Evolutionary conservation across 2,888 invertebrate genomes (phyloP), one percentile per base, ranked within the genome.

Genomic region (Drosophila subquinaria): DNA sequence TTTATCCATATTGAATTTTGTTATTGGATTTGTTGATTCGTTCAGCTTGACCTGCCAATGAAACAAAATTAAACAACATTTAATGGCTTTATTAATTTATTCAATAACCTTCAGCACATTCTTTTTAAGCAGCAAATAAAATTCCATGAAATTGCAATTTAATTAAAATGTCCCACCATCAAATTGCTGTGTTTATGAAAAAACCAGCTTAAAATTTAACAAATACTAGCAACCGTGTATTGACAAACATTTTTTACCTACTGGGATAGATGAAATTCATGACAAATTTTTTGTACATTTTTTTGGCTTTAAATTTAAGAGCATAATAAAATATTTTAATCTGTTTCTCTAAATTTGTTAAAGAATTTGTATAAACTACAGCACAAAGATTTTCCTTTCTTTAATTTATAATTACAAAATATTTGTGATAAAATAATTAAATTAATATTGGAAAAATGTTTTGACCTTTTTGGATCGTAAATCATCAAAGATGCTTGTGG

Each of bases 51-150:
- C 42, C 55, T 35, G 35, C 35, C 35, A 35, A 23, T 56, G 11
- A 15, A 56, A 52, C 5, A 47, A 65, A 53, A 50, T 72, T 57
- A 51, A 65, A 59, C 63, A 69, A 55, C 50, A 69, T 59, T 74
- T 84, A 51, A 55, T 51, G 51, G 17, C 35, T 15, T 20, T 55
- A 68, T 73, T 68, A 40, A 68, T 62, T 62, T 62, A 38, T 27
- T 33, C 20, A 52, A 53, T 60, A 56, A 40, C 52, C n/a, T 30
- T 23, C 23, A 15, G 11, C 42, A 5, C 45, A 20, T 23, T 5
- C 23, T 36, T 51, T 50, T 59, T 8, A 51, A 30, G n/a, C 20
- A 9, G 6, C 4, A 42, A 73, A 38, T 38, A 36, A 57, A 20
- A 60, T 43, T 48, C 48, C 15, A 56, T 65, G 48, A 43, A 57